phyloP scores from a whole-genome alignment of 2,113 vertebrate species.

The Euleptes europaea region DNA sequence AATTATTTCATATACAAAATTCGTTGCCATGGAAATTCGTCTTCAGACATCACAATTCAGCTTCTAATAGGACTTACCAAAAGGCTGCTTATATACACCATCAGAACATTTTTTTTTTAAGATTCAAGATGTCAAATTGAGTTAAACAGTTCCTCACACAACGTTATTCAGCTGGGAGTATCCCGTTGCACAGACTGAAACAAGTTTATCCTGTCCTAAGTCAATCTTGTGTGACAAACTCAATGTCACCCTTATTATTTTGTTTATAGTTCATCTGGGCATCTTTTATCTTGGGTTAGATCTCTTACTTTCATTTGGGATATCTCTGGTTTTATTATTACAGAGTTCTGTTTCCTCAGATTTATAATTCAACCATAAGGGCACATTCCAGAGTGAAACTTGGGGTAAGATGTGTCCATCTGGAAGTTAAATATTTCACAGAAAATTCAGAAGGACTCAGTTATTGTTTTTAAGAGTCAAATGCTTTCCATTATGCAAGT shows the following conservation, averaged over 20 bases:
- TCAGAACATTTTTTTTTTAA: not conserved
- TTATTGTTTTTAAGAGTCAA: not conserved
- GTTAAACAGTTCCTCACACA: not conserved
- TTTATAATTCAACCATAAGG: conserved; percentile 31
- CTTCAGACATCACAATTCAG: not conserved
- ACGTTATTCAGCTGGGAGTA: not conserved
- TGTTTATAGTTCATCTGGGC: conserved; percentile 7
- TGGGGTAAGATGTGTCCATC: not conserved
- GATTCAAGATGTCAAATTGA: not conserved
- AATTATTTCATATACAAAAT: not conserved
- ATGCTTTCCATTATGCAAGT: not conserved
- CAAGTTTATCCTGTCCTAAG: conserved; percentile 29
- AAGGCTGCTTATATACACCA: not conserved
- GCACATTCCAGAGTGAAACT: conserved; percentile 10
- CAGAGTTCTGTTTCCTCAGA: not conserved
- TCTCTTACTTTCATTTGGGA: conserved; percentile 14
- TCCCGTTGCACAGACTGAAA: not conserved
- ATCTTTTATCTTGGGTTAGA: not conserved
- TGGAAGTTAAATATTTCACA: conserved; percentile 19
- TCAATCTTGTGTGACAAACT: conserved; percentile 8
- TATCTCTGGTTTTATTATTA: not conserved
- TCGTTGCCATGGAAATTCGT: not conserved
- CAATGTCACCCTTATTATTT: conserved; percentile 23
- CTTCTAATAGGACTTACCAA: not conserved
- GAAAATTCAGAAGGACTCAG: not conserved